Base-by-base conservation (phyloP, 1,140 invertebrate genomes). In the Drosophila ohnishii region DNA sequence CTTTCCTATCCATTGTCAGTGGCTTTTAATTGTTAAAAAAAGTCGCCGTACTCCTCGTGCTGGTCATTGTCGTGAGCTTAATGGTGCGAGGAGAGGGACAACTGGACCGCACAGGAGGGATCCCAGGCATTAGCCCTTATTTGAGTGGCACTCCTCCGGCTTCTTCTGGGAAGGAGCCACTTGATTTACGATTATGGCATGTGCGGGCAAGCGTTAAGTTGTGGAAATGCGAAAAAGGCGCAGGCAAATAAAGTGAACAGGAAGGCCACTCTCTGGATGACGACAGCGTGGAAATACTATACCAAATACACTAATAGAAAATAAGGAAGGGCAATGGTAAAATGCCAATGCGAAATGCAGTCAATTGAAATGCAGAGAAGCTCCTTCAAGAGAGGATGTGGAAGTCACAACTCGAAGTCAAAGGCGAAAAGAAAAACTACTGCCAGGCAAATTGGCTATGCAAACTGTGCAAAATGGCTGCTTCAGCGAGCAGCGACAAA, bases 401-500 rank as follows among this genome's bases (percentile, higher is more conserved):
- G 1, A 74, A 75, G 50, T 65, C 51, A 44, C 47, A 37, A 78
- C 70, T 67, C 35, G 48, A 65, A 78, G 74, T 76, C 76, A 72
- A 84, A 58, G 70, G 73, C 48, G 59, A 81, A 80, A 60, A 44
- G 44, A 32, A 70, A 48, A 48, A 65, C 59, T 62, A 64, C 75
- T 66, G 75, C 60, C 75, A 73, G 60, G 75, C 83, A 86, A 86
- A 86, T 86, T 86, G 83, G 83, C 83, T 83, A 74, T 75, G 72
- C 83, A 83, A 87, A 87, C 83, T 87, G 51, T 40, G 67, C 83
- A 87, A 87, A 86, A 83, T 86, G 72, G 66, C 70, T 83, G 83
- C 75, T 70, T 56, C 75, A 87, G 69, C 71, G 53, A 79, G 61
- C 83, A 87, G 64, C 79, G 63, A 82, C 82, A 86, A 87, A 82